Evolutionary conservation across 1,140 invertebrate species (phyloP), one percentile per base, ranked within the genome.

Genomic region (Cotesia typhae): DNA sequence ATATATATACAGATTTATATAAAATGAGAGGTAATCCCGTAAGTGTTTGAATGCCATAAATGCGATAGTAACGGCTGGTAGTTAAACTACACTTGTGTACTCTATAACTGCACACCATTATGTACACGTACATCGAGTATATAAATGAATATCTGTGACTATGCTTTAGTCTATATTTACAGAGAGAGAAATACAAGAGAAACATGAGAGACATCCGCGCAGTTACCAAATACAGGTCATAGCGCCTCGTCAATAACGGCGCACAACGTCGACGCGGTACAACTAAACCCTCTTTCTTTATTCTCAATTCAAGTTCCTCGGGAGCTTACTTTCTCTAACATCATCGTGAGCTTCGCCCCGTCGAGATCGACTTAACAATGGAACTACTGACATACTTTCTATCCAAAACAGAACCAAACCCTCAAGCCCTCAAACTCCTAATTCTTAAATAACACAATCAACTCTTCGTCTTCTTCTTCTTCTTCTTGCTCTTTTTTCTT

Each of bases 151-250:
- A 60, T 9, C 59, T 59, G 55, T 28, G 61, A 52, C 52, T 57
- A 38, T 60, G n/a, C 41, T 63, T 71, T 64, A 70, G 9, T n/a
- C 2, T 14, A 65, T 47, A 51, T 28, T 9, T 51, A 65, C 51
- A 65, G 37, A 65, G 38, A 65, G 14, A 60, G 59, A 52, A 12
- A 52, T 59, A 53, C 60, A 60, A 67, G 70, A 71, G 53, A 70
- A 64, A 57, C 47, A 70, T 52, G 36, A 53, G 71, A 72, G 55
- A 72, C 65, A 72, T 65, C 57, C 65, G 71, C 74, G 68, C 71
- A 74, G 76, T 77, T 79, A 77, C 74, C 75, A 73, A 77, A 77
- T 77, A 77, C 73, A 60, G 77, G 74, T 79, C 74, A 79, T 71
- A 74, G 71, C 75, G 73, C 63, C 74, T 77, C 73, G 73, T 77